Percentiles rank a stretch among this genome's conserved stretches.
Conservation (phyloP, 2,797 vertebrate species). For the Poecilia velifera region DNA sequence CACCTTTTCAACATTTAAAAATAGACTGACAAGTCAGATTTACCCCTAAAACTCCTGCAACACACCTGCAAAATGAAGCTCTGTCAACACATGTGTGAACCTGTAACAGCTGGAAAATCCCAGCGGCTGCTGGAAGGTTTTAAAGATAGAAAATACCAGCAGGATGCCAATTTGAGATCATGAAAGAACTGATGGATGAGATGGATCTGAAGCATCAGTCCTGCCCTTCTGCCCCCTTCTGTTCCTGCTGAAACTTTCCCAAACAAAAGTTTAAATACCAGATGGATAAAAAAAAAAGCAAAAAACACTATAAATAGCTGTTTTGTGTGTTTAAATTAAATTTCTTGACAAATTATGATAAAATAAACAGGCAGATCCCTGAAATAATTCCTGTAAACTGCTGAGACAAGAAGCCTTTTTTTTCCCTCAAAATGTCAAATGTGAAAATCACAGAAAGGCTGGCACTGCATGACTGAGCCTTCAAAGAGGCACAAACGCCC, state of each 20-base stretch:
- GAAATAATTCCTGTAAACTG: not conserved
- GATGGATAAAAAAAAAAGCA: not conserved
- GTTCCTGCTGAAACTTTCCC: not conserved
- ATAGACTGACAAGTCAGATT: not conserved
- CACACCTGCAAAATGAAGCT: not conserved
- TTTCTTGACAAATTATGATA: not conserved
- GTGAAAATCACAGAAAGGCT: not conserved
- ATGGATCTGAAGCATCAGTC: not conserved
- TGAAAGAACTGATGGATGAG: conserved; percentile 10
- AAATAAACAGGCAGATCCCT: not conserved
- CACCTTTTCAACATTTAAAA: not conserved
- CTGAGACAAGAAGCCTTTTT: not conserved
- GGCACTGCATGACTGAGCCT: not conserved
- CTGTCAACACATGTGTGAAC: not conserved
- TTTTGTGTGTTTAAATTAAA: too few relatives aligned
- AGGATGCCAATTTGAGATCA: conserved; percentile 13
- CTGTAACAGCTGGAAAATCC: conserved; percentile 13
- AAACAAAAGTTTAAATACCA: not conserved
- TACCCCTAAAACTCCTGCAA: not conserved
- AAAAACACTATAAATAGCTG: not conserved
- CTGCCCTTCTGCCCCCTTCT: not conserved
- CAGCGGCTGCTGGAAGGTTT: conserved; percentile 19
- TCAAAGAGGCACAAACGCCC: conserved; percentile 8
- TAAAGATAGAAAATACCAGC: conserved; percentile 25
- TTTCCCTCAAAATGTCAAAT: not conserved